phyloP scores from a whole-genome alignment of 2,113 vertebrate genomes.

The Cyprinodon tularosa region DNA sequence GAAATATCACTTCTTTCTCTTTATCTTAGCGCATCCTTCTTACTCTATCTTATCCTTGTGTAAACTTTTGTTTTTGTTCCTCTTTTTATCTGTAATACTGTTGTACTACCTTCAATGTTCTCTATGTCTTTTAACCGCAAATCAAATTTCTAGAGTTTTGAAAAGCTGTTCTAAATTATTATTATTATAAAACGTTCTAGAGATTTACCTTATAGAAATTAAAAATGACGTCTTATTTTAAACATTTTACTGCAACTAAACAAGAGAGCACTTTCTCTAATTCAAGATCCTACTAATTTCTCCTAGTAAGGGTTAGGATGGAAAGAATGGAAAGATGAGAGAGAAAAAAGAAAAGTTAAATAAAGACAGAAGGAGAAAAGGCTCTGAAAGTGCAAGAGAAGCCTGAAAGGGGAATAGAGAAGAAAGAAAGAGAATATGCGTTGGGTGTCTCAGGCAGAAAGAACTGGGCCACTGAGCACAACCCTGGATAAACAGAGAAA shows the following conservation, averaged over 20 bases:
- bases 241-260: constrained; percentile 7
- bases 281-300: constrained; percentile 52
- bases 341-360: constrained; percentile 19
- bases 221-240: constrained; percentile 28
- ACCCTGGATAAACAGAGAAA: constrained; percentile 57
- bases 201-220: constrained; percentile 26
- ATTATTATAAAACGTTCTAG: neutral
- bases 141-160: no score
- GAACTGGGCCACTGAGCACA: constrained; percentile 71
- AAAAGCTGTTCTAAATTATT: no score
- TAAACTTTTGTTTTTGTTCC: no score
- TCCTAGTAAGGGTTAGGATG: constrained; percentile 14
- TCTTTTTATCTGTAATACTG: no score
- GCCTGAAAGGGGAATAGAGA: constrained; percentile 13
- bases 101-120: no score
- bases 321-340: neutral
- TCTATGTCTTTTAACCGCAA: no score
- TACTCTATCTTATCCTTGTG: no score
- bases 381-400: constrained; percentile 2
- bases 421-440: constrained; percentile 44
- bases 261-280: neutral
- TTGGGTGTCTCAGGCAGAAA: constrained; percentile 61
- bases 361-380: constrained; percentile 33
- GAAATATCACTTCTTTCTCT: no score
- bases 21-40: no score